Percentiles rank a stretch among this genome's conserved stretches.
phyloP scores from a whole-genome alignment of 2,113 vertebrate genomes.

The Pleuronectes platessa region DNA sequence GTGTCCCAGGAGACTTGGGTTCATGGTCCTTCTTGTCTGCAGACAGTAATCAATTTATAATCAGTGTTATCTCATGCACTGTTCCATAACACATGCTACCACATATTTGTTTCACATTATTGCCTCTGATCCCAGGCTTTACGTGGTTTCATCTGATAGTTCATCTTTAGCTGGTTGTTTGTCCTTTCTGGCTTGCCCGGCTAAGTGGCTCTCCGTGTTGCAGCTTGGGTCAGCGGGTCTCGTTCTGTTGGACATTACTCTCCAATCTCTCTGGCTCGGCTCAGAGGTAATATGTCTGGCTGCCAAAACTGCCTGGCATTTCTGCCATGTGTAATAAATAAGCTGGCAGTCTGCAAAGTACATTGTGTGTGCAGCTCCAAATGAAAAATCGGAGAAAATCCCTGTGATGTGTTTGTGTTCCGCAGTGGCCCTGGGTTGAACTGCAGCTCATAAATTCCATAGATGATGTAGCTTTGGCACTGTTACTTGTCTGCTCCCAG shows the following conservation, averaged over 20 bases:
- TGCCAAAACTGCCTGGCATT: slow-evolving; percentile 79
- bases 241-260: slow-evolving; percentile 71
- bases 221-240: slow-evolving; percentile 73
- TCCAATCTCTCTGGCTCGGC: slow-evolving; percentile 74
- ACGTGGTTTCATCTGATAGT: slow-evolving; percentile 52
- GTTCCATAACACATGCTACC: slow-evolving; percentile 41
- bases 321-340: slow-evolving; percentile 83
- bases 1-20: slow-evolving; percentile 24
- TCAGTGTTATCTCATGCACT: slow-evolving; percentile 47
- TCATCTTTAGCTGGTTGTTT: slow-evolving; percentile 59
- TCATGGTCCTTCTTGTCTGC: slow-evolving; percentile 33
- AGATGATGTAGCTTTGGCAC: slow-evolving; percentile 82
- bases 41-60: slow-evolving; percentile 43
- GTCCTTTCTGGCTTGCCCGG: slow-evolving; percentile 46
- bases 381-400: slow-evolving; percentile 82
- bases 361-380: slow-evolving; percentile 74
- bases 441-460: slow-evolving; percentile 82
- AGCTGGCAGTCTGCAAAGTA: slow-evolving; percentile 72
- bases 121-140: slow-evolving; percentile 53
- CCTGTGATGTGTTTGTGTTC: slow-evolving; percentile 83
- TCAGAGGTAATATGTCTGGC: slow-evolving; percentile 77
- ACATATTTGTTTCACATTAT: slow-evolving; percentile 62
- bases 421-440: slow-evolving; percentile 81
- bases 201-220: slow-evolving; percentile 72
- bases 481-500: slow-evolving; percentile 75